These are phyloP conservation scores for Caiman crocodilus DNA, from an alignment of 2,797 vertebrate species.

Conservation along the genomic window DNA sequence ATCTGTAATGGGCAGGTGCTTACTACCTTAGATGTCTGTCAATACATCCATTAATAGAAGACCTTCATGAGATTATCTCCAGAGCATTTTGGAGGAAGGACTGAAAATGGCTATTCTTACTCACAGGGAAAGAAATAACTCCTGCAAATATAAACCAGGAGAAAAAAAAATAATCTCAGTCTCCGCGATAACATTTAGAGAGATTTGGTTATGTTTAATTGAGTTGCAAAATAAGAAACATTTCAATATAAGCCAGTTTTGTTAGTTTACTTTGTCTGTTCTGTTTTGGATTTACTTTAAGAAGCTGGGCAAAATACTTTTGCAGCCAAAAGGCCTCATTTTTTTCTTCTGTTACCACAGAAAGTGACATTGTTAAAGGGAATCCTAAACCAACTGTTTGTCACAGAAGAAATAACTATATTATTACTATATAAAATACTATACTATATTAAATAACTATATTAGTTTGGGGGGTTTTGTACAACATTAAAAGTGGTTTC, in stretches of 20 bases:
- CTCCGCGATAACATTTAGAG: neutral
- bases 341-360: too few species aligned
- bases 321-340: too few species aligned
- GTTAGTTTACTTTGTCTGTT: neutral
- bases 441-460: too few species aligned
- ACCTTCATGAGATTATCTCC: neutral
- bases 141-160: neutral
- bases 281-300: neutral
- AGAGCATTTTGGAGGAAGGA: neutral
- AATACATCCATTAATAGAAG: neutral
- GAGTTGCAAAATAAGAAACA: neutral
- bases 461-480: too few species aligned
- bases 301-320: too few species aligned
- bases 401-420: too few species aligned
- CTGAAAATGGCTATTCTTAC: neutral
- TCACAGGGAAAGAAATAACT: neutral
- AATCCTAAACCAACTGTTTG: too few species aligned
- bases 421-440: too few species aligned
- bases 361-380: too few species aligned
- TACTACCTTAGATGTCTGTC: neutral
- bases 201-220: neutral
- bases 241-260: neutral
- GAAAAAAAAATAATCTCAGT: neutral
- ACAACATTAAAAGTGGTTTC: too few species aligned
- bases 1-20: neutral